Evolutionary conservation across 1,140 invertebrate genomes (phyloP).

Genomic region (Mercenaria mercenaria): DNA sequence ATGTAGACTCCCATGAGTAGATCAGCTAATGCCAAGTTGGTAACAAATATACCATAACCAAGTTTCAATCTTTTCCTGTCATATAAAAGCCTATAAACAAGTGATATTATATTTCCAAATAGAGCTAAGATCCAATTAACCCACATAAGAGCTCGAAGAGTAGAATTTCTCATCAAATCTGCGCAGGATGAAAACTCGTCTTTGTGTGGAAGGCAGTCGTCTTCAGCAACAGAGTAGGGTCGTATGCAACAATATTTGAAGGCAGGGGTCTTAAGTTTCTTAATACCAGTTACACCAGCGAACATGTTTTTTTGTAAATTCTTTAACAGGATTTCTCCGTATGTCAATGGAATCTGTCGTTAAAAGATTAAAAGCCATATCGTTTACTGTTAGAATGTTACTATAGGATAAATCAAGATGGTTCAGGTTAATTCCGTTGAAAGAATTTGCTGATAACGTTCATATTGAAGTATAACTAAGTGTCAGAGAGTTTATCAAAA

Average conservation of each 20-base stretch:
- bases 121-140: conserved; percentile 68
- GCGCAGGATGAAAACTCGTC: conserved; percentile 76
- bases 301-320: conserved; percentile 66
- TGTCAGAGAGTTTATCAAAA: neutral
- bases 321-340: conserved; percentile 44
- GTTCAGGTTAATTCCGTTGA: conserved; percentile 41
- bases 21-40: conserved; percentile 79
- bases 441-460: neutral
- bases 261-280: conserved; percentile 59
- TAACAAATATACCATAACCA: conserved; percentile 74
- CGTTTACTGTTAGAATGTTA: conserved; percentile 46
- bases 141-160: conserved; percentile 74
- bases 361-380: conserved; percentile 48
- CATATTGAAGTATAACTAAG: neutral
- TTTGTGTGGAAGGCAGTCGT: conserved; percentile 68
- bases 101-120: conserved; percentile 68
- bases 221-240: conserved; percentile 40
- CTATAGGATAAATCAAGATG: conserved; percentile 51
- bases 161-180: conserved; percentile 68
- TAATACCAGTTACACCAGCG: conserved; percentile 50
- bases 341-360: conserved; percentile 62
- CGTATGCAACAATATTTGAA: conserved; percentile 74
- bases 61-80: conserved; percentile 56
- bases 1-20: conserved; percentile 83
- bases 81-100: conserved; percentile 63